These are phyloP conservation scores for Noturus placidus DNA, from an alignment of 2,113 vertebrate genomes.

Conservation along the genomic window DNA sequence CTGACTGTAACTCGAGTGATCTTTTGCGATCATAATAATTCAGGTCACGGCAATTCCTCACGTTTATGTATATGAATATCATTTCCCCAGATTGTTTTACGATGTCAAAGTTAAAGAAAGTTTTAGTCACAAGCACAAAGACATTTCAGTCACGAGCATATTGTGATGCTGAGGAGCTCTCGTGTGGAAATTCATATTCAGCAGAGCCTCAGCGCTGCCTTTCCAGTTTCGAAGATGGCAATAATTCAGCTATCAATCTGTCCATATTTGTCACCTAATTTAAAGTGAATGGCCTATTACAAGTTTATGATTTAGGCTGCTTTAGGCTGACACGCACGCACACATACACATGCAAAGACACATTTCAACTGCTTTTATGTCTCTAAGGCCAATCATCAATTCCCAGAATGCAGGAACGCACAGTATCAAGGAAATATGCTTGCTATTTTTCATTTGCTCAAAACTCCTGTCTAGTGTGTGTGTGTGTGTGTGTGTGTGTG, in stretches of 20 bases:
- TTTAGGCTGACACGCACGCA: slow-evolving; percentile 26
- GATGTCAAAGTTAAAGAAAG: not conserved
- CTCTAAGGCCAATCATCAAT: slow-evolving; percentile 34
- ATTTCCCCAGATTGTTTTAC: too few relatives aligned
- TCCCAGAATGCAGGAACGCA: slow-evolving; percentile 7
- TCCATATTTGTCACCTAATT: slow-evolving; percentile 41
- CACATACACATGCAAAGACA: slow-evolving; percentile 16
- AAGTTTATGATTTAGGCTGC: slow-evolving; percentile 35
- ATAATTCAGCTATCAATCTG: slow-evolving; percentile 38
- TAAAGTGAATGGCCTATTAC: slow-evolving; percentile 31
- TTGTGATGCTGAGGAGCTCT: slow-evolving; percentile 14
- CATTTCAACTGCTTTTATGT: slow-evolving; percentile 24
- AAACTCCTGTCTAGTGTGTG: slow-evolving; percentile 7
- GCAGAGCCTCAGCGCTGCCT: slow-evolving; percentile 12
- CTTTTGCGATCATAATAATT: not conserved
- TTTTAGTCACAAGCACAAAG: slow-evolving; percentile 16
- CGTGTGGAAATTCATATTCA: slow-evolving; percentile 22
- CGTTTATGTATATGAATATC: not conserved
- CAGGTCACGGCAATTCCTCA: not conserved
- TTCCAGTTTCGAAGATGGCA: slow-evolving; percentile 12
- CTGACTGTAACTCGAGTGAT: not conserved
- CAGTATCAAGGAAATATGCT: slow-evolving; percentile 2
- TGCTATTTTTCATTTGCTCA: slow-evolving; percentile 24
- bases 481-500: slow-evolving; percentile 3
- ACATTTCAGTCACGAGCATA: not conserved